Percentiles rank a stretch among this genome's conserved stretches.
Evolutionary conservation across 2,113 vertebrate genomes (phyloP).

Genomic region (Dicerorhinus sumatrensis): DNA sequence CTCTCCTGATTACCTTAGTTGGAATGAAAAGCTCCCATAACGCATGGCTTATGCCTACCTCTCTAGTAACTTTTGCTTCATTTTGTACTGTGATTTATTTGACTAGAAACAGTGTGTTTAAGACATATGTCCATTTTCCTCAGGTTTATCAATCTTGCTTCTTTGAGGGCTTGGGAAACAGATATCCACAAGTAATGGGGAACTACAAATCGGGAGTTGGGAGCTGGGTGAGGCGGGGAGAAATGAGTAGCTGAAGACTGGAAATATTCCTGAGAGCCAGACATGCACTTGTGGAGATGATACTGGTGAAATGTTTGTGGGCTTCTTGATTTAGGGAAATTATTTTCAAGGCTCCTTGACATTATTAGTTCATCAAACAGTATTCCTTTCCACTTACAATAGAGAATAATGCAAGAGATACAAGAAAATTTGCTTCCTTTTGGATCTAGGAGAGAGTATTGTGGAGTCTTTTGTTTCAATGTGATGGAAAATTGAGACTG

Average conservation of each 20-base stretch:
- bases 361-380: not conserved
- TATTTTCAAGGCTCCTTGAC: slow-evolving; percentile 32
- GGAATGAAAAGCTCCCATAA: not conserved
- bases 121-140: not conserved
- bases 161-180: not conserved
- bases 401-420: not conserved
- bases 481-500: slow-evolving; percentile 24
- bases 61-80: not conserved
- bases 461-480: not conserved
- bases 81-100: not conserved
- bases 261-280: not conserved
- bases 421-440: slow-evolving; percentile 16
- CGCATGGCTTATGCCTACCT: not conserved
- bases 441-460: not conserved
- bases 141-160: not conserved
- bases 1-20: not conserved
- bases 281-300: not conserved
- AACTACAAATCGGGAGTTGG: not conserved
- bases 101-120: not conserved
- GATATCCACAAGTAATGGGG: too few relatives aligned
- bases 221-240: not conserved
- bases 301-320: not conserved
- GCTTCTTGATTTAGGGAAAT: not conserved
- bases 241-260: not conserved
- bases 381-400: not conserved